Percentiles rank a stretch among this genome's conserved stretches.
phyloP scores from a whole-genome alignment of 2,888 invertebrate genomes.

The Lochmaea capreae region DNA sequence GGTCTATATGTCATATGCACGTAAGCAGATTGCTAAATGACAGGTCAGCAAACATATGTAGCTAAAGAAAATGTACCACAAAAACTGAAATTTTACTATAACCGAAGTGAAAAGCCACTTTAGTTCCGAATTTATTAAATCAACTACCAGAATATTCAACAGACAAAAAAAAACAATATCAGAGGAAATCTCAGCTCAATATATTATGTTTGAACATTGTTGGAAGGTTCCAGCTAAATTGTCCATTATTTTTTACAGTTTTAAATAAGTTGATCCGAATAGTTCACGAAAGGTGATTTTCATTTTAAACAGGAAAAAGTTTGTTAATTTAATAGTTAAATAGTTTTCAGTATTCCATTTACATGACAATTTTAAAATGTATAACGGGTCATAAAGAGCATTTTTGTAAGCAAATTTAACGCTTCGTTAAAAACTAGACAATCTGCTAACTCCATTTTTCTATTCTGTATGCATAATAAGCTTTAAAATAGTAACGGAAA shows the following conservation, averaged over 20 bases:
- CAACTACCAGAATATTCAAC: constrained; percentile 28
- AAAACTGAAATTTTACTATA: constrained; percentile 26
- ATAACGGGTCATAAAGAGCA: no score
- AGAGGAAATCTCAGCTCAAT: constrained; percentile 2
- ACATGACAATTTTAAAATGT: neutral
- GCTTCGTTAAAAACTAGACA: no score
- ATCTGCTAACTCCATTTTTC: no score
- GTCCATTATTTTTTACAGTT: constrained; percentile 7
- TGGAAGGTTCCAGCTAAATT: neutral
- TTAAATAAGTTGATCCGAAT: neutral
- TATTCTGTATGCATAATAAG: no score
- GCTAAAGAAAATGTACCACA: constrained; percentile 18
- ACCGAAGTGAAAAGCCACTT: constrained; percentile 24
- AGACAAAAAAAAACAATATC: constrained; percentile 23
- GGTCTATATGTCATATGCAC: constrained; percentile 49
- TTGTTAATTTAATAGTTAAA: neutral
- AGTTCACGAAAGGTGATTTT: neutral
- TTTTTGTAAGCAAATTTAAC: no score
- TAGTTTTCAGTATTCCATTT: neutral
- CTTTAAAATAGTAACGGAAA: no score
- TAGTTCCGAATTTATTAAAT: constrained; percentile 25
- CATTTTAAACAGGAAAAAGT: neutral
- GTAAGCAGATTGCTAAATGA: constrained; percentile 53
- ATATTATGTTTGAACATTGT: constrained; percentile 1
- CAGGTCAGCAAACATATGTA: constrained; percentile 26